A percentile compares a stretch with the other conserved stretches of the same genome.
Conservation (phyloP, 2,888 invertebrate genomes). For the Labia minor region DNA sequence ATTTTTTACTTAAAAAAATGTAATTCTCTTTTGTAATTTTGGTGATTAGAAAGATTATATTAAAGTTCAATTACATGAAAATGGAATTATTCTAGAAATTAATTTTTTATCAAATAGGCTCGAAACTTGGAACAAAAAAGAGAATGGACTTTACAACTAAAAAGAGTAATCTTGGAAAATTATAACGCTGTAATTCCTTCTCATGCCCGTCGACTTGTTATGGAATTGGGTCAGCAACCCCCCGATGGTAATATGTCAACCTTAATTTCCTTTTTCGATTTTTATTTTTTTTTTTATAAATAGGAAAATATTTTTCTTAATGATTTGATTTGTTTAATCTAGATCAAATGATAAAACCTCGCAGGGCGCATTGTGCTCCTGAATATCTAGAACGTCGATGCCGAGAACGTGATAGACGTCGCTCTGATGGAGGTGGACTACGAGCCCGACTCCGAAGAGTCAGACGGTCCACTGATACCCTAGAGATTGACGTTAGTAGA, state of each 20-base stretch:
- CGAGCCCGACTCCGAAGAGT: conserved; percentile 45
- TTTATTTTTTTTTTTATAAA: background rate
- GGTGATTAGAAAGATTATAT: too few species aligned
- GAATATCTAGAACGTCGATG: conserved; percentile 82
- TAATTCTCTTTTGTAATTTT: too few species aligned
- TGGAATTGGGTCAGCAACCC: conserved; percentile 72
- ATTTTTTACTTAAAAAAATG: too few species aligned
- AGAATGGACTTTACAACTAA: conserved; percentile 68
- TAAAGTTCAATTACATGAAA: too few species aligned
- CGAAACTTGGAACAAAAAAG: conserved; percentile 74
- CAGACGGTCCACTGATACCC: conserved; percentile 32
- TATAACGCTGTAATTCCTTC: conserved; percentile 88
- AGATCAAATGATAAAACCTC: conserved; percentile 53
- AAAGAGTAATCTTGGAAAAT: conserved; percentile 86
- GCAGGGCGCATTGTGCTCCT: conserved; percentile 71
- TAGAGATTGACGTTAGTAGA: background rate
- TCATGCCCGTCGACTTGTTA: conserved; percentile 83
- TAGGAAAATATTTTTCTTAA: conserved; percentile 16
- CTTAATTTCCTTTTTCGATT: background rate
- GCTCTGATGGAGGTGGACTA: conserved; percentile 50
- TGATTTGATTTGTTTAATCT: conserved; percentile 28
- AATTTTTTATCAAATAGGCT: conserved; percentile 41
- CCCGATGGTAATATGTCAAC: conserved; percentile 45
- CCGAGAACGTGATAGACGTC: conserved; percentile 51
- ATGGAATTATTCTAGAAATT: too few species aligned